phyloP scores from a whole-genome alignment of 2,113 vertebrate genomes.

The Brienomyrus brachyistius region DNA sequence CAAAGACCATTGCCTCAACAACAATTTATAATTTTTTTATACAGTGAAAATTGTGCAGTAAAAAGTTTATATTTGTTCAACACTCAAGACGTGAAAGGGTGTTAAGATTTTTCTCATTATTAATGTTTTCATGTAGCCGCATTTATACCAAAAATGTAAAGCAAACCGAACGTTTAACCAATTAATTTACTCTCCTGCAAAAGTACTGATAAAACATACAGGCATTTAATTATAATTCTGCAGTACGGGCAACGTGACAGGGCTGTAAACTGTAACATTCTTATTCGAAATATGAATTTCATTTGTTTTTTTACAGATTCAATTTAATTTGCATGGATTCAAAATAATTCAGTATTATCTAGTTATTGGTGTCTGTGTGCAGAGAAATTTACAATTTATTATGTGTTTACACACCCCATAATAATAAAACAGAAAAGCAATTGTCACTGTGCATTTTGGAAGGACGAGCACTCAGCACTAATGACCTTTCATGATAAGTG shows the following conservation, averaged over 20 bases:
- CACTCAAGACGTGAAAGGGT: neutral
- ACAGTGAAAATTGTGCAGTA: neutral
- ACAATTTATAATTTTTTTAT: neutral
- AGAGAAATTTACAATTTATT: neutral
- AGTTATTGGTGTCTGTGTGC: neutral
- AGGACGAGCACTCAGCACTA: neutral
- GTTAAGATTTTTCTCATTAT: neutral
- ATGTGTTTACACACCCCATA: neutral
- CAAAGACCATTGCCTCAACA: neutral
- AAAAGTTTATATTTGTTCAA: neutral
- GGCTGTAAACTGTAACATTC: neutral
- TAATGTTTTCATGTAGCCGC: neutral
- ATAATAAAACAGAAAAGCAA: neutral
- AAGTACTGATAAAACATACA: neutral
- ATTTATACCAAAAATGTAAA: neutral
- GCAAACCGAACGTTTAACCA: neutral
- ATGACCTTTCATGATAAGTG: neutral
- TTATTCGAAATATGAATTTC: neutral
- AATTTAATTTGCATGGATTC: conserved; percentile 1
- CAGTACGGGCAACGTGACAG: neutral
- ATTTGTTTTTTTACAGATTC: neutral
- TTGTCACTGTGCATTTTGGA: neutral
- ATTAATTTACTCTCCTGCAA: neutral
- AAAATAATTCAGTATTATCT: neutral
- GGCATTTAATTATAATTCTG: neutral